phyloP scores from a whole-genome alignment of 1,140 invertebrate species.

The Hirudo medicinalis region DNA sequence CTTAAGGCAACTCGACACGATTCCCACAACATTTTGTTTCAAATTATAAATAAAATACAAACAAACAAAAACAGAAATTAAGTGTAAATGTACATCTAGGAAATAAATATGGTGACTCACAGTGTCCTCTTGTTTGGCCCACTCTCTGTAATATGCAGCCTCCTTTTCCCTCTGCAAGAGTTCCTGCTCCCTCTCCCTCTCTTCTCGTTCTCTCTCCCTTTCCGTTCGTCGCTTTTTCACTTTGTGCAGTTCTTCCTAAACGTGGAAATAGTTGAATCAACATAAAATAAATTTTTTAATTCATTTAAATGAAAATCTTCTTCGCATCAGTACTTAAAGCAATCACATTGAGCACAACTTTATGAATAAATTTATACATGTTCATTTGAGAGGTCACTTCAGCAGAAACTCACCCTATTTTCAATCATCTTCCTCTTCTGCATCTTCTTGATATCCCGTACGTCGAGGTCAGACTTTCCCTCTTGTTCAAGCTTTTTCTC shows the following conservation, averaged over 20 bases:
- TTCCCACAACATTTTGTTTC: too few species aligned
- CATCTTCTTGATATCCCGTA: slow-evolving; percentile 68
- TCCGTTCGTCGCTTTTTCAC: slow-evolving; percentile 79
- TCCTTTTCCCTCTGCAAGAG: slow-evolving; percentile 76
- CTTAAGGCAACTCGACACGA: too few species aligned
- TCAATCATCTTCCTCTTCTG: slow-evolving; percentile 77
- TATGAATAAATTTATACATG: too few species aligned
- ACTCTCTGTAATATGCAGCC: slow-evolving; percentile 81
- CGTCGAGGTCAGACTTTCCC: slow-evolving; percentile 62
- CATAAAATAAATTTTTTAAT: background rate
- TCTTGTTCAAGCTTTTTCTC: slow-evolving; percentile 89
- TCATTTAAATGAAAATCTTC: slow-evolving; percentile 10
- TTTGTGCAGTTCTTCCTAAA: slow-evolving; percentile 46
- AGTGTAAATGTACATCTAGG: background rate
- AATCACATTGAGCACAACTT: too few species aligned
- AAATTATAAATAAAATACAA: background rate
- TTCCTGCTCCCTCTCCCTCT: slow-evolving; percentile 66
- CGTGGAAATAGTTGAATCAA: slow-evolving; percentile 4
- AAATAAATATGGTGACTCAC: slow-evolving; percentile 26
- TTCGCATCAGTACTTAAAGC: too few species aligned
- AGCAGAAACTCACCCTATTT: slow-evolving; percentile 52
- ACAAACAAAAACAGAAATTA: background rate
- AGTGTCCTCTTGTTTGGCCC: slow-evolving; percentile 81
- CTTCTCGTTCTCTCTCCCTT: slow-evolving; percentile 73
- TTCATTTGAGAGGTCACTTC: too few species aligned